phyloP scores from a whole-genome alignment of 1,140 invertebrate genomes.

The Zaprionus tsacasi region DNA sequence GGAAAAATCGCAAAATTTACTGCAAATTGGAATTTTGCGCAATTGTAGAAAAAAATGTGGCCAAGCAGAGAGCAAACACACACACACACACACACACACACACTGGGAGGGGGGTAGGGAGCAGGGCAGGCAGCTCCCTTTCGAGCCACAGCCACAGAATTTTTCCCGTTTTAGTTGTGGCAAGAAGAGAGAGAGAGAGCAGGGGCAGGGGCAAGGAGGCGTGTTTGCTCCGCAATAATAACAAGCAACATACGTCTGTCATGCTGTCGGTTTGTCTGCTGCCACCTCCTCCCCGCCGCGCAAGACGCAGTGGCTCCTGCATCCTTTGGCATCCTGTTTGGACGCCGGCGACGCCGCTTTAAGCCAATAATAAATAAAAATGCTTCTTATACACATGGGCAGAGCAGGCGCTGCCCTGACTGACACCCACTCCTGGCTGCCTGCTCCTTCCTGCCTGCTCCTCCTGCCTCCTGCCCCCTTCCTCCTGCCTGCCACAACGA shows the following conservation, averaged over 20 bases:
- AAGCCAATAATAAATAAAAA: constrained; percentile 83
- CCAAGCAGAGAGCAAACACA: constrained; percentile 30
- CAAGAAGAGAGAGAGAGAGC: too few species aligned
- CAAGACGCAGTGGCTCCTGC: constrained; percentile 57
- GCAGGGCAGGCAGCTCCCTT: background rate
- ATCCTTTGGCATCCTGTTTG: constrained; percentile 48
- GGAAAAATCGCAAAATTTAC: constrained; percentile 84
- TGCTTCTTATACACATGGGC: constrained; percentile 56
- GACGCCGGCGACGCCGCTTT: constrained; percentile 47
- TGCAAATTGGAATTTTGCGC: constrained; percentile 84
- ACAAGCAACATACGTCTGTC: constrained; percentile 67
- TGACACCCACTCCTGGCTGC: background rate
- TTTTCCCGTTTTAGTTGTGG: too few species aligned
- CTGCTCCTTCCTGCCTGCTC: background rate
- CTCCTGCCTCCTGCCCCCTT: background rate
- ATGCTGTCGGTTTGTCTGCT: constrained; percentile 45
- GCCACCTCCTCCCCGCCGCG: background rate
- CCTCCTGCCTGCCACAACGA: constrained; percentile 37
- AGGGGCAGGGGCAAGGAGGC: background rate
- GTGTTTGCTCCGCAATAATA: constrained; percentile 65
- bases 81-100: too few species aligned
- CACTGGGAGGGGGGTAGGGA: background rate
- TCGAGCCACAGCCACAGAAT: too few species aligned
- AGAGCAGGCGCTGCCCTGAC: constrained; percentile 7
- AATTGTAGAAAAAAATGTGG: constrained; percentile 79